These are phyloP conservation scores for Gymnogyps californianus DNA, from an alignment of 2,113 vertebrate genomes.

Conservation along the genomic window DNA sequence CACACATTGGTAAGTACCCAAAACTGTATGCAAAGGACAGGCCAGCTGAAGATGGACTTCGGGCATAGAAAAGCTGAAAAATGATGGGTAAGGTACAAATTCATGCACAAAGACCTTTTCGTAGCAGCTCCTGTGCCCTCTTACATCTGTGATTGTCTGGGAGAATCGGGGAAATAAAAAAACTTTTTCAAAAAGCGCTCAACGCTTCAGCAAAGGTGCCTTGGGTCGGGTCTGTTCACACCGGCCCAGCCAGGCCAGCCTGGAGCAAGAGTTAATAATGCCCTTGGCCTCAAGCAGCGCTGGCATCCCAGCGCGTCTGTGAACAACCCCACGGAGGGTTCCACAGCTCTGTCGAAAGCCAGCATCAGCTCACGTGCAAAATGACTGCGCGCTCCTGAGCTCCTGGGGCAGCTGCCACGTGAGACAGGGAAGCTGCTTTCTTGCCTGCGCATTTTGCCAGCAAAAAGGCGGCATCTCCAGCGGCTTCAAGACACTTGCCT, in stretches of 20 bases:
- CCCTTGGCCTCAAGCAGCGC: background rate
- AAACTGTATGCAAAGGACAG: background rate
- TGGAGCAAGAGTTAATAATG: background rate
- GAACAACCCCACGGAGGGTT: background rate
- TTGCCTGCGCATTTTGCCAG: background rate
- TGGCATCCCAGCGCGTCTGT: background rate
- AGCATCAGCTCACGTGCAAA: background rate
- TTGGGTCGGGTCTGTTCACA: background rate
- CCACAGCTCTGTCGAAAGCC: background rate
- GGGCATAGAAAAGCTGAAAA: background rate
- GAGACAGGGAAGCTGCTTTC: background rate
- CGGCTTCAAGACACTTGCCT: background rate
- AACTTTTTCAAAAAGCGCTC: background rate
- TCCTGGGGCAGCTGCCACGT: background rate
- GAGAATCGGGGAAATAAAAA: background rate
- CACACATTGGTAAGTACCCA: background rate
- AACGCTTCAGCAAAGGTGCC: background rate
- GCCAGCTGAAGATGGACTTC: background rate
- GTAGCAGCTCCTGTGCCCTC: background rate
- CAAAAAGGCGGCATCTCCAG: background rate
- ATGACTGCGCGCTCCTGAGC: accelerated
- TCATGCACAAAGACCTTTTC: background rate
- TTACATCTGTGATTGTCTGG: background rate
- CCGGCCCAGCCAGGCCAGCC: accelerated
- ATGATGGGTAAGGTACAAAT: background rate